These are phyloP conservation scores for Xenotilapia longispinis DNA, from an alignment of 2,113 vertebrate species.

Conservation along the genomic window DNA sequence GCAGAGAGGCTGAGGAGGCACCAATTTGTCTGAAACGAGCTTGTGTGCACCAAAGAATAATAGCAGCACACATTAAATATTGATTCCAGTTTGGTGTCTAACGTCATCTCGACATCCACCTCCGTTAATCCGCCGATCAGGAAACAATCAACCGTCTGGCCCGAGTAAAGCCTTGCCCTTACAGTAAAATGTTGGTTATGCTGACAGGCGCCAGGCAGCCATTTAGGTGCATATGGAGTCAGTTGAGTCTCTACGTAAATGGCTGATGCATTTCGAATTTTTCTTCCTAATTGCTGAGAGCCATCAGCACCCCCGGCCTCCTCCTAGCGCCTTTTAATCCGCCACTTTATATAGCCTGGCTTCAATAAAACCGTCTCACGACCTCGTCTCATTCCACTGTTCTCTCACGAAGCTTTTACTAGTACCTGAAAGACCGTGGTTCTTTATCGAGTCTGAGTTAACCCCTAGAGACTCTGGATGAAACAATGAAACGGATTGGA, in stretches of 20 bases:
- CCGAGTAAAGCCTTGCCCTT: constrained; percentile 2
- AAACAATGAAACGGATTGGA: constrained; percentile 75
- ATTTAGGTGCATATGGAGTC: constrained; percentile 78
- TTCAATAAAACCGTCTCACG: background rate
- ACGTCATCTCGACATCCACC: constrained; percentile 29
- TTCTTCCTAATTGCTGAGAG: constrained; percentile 71
- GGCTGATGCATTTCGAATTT: constrained; percentile 77
- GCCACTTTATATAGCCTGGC: background rate
- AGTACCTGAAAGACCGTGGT: background rate
- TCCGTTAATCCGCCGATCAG: constrained; percentile 19
- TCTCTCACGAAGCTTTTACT: background rate
- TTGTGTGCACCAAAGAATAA: constrained; percentile 38
- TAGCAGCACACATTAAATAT: constrained; percentile 47
- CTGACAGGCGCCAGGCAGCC: constrained; percentile 69
- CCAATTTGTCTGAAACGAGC: background rate
- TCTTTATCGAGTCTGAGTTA: constrained; percentile 58
- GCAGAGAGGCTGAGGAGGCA: background rate
- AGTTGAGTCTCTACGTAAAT: constrained; percentile 76
- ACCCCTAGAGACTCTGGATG: constrained; percentile 74
- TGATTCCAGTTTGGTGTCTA: constrained; percentile 33
- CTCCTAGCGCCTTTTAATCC: constrained; percentile 20
- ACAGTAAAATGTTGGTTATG: constrained; percentile 14
- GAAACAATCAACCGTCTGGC: background rate
- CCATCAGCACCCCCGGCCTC: constrained; percentile 57
- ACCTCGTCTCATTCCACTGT: background rate